These are phyloP conservation scores for Trididemnum clinides DNA, from an alignment of 23 tunicate genomes.

Conservation along the genomic window DNA sequence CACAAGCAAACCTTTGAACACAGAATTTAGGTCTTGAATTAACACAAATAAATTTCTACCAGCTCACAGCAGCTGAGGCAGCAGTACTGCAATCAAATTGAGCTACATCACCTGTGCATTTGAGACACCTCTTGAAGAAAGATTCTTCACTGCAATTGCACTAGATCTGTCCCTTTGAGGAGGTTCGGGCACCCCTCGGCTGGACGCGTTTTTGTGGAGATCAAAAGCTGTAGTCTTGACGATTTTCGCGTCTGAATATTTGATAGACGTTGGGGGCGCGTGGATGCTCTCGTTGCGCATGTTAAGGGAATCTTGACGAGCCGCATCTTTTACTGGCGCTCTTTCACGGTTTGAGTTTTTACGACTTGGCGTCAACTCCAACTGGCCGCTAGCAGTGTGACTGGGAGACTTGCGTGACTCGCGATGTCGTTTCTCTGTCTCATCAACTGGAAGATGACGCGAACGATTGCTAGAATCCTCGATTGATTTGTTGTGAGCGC, in stretches of 20 bases:
- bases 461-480: neutral
- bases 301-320: neutral
- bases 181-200: constrained; percentile 47
- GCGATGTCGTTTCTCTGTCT: neutral
- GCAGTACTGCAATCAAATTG: too few relatives aligned
- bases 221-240: constrained; percentile 49
- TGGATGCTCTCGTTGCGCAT: neutral
- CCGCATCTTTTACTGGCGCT: neutral
- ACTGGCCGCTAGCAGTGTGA: neutral
- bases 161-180: constrained; percentile 57
- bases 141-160: constrained; percentile 47
- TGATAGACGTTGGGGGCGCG: neutral
- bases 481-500: constrained; percentile 3
- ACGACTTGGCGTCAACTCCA: constrained; percentile 12
- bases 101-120: too few relatives aligned
- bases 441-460: constrained; percentile 18
- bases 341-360: too few relatives aligned
- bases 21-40: too few relatives aligned
- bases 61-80: too few relatives aligned
- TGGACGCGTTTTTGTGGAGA: neutral
- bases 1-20: too few relatives aligned
- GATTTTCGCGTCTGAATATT: constrained; percentile 39
- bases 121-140: too few relatives aligned
- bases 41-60: too few relatives aligned
- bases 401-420: neutral